A percentile compares a stretch with the other conserved stretches of the same genome.
Evolutionary conservation across 2,888 invertebrate species (phyloP).

Genomic region (Cataglyphis cursor): DNA sequence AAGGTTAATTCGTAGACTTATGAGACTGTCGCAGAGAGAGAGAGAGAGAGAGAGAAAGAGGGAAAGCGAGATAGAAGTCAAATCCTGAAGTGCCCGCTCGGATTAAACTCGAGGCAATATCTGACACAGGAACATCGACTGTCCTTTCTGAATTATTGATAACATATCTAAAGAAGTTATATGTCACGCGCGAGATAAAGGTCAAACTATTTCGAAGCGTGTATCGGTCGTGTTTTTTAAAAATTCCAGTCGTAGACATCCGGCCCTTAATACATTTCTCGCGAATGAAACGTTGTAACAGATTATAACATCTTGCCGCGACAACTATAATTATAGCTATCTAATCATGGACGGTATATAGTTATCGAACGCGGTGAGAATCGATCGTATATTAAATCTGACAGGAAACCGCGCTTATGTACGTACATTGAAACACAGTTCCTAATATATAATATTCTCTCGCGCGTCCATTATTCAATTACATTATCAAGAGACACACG

Average conservation of each 20-base stretch:
- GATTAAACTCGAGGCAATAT: background rate
- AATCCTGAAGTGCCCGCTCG: conserved; percentile 12
- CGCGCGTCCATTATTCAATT: background rate
- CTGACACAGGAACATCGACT: conserved; percentile 1
- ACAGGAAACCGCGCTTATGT: background rate
- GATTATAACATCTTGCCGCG: too few species aligned
- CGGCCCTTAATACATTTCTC: background rate
- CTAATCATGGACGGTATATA: background rate
- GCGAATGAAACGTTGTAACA: background rate
- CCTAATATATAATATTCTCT: background rate
- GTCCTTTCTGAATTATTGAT: conserved; percentile 30
- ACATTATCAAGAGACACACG: background rate
- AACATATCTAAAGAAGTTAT: background rate
- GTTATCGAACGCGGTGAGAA: background rate
- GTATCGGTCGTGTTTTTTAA: background rate
- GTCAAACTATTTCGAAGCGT: conserved; percentile 3
- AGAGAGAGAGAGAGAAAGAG: background rate
- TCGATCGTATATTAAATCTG: background rate
- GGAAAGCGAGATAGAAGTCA: background rate
- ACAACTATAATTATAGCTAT: background rate
- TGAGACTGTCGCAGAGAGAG: background rate
- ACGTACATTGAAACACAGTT: background rate
- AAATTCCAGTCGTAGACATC: background rate
- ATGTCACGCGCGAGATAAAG: conserved; percentile 16
- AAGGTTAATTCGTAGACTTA: conserved; percentile 43